These are phyloP conservation scores for Conops quadrifasciatus DNA, from an alignment of 2,888 invertebrate species.

Conservation along the genomic window DNA sequence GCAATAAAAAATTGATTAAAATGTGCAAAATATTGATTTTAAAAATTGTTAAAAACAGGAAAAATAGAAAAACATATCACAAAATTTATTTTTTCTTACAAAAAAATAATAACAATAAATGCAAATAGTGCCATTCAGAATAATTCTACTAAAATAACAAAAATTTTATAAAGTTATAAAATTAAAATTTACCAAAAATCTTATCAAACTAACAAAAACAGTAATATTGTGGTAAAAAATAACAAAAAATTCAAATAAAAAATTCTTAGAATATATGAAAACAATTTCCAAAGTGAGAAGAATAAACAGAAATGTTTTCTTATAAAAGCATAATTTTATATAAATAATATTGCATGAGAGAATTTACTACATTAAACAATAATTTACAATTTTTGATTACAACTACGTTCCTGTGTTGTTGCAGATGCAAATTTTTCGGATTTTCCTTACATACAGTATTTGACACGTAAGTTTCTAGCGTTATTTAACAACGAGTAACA, in stretches of 20 bases:
- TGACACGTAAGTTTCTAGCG: constrained; percentile 70
- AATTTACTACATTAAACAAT: background rate
- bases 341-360: background rate
- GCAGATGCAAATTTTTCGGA: constrained; percentile 73
- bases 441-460: constrained; percentile 72
- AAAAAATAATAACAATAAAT: background rate
- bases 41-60: no score
- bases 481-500: background rate
- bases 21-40: background rate
- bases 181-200: background rate
- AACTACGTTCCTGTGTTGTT: constrained; percentile 57
- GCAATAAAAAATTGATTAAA: background rate
- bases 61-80: no score
- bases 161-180: background rate
- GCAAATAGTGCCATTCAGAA: background rate
- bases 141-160: background rate
- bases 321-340: background rate
- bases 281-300: background rate
- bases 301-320: background rate
- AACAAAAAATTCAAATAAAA: background rate
- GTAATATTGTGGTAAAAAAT: background rate
- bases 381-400: constrained; percentile 1
- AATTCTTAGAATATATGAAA: no score
- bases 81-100: no score
- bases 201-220: background rate